A percentile compares a stretch with the other conserved stretches of the same genome.
Evolutionary conservation across 2,797 vertebrate species (phyloP).

Genomic region (Sciurus vulgaris): DNA sequence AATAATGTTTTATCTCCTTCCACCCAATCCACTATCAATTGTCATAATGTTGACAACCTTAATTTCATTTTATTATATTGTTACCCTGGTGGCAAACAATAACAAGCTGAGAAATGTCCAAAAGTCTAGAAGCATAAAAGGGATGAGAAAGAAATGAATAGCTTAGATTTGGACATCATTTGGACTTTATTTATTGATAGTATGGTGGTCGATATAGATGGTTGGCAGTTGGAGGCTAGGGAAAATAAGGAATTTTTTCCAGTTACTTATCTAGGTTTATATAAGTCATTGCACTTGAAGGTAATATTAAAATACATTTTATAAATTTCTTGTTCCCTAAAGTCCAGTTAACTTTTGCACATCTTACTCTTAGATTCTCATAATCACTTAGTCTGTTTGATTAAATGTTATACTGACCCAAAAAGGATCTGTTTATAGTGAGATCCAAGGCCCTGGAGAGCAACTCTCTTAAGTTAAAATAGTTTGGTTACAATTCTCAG

Average conservation of each 20-base stretch:
- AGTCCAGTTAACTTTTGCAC: slow-evolving; percentile 11
- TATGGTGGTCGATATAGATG: not conserved
- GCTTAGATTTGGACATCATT: not conserved
- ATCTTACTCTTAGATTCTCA: slow-evolving; percentile 12
- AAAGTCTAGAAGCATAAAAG: slow-evolving; percentile 54
- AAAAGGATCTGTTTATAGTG: not conserved
- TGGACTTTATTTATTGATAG: not conserved
- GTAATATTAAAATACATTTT: slow-evolving; percentile 28
- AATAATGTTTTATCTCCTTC: slow-evolving; percentile 36
- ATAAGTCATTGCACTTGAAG: slow-evolving; percentile 13
- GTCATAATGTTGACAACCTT: not conserved
- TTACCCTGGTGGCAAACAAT: not conserved
- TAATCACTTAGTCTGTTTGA: not conserved
- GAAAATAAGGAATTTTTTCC: not conserved
- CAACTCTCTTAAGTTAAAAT: slow-evolving; percentile 37
- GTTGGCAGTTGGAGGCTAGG: not conserved
- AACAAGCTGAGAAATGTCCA: slow-evolving; percentile 27
- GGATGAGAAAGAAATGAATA: not conserved
- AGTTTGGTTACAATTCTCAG: not conserved
- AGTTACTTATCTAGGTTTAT: not conserved
- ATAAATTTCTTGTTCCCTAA: not conserved
- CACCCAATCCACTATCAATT: slow-evolving; percentile 22
- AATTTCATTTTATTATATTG: slow-evolving; percentile 47
- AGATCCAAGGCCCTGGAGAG: not conserved
- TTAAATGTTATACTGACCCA: slow-evolving; percentile 19